Base-by-base conservation (phyloP, 2,797 vertebrate species). In the Acrossocheilus wenchowensis region DNA sequence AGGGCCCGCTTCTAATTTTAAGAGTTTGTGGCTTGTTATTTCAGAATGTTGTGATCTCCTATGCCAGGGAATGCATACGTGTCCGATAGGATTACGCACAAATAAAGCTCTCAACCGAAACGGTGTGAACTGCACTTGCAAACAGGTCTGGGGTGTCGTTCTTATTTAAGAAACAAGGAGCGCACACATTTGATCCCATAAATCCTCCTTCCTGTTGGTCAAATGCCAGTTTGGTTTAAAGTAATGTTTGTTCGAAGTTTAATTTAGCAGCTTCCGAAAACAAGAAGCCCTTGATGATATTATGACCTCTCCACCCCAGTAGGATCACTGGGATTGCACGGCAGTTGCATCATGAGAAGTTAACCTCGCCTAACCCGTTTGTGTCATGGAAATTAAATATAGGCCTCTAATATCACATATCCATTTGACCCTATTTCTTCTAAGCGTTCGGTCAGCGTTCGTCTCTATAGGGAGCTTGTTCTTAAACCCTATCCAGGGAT, bases 21-120 rank as follows among this genome's bases (percentile, higher is more conserved):
- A 89, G 88, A 69, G 41, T 52, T 78, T 86, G 82, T 77, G 75
- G 50, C 75, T 68, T 14, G 86, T 78, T 89, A 78, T 79, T 89
- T 43, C 79, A 77, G 89, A 88, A 88, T 90, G 83, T 83, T 81
- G 60, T 91, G 89, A 91, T 88, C 82, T 87, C 11, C 45, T 84
- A 41, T 75, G 78, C 62, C 39, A 84, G 75, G 80, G 87, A 88
- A 89, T 89, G 85, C n/a, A 19, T 45, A 41, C 79, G 75, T 87
- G 86, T 90, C 77, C 62, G 77, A 87, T 87, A 78, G 41, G 85
- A 45, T 86, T 87, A 69, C 68, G 30, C 34, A 50, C 45, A 74
- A 84, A 85, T 79, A 39, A 81, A 72, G 19, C 52, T 48, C 87
- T 57, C 7, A 75, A 88, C 85, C 48, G 9, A 87, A 87, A 87